Conservation (phyloP, 2,888 invertebrate species). For the Eugnorisma glareosa region DNA sequence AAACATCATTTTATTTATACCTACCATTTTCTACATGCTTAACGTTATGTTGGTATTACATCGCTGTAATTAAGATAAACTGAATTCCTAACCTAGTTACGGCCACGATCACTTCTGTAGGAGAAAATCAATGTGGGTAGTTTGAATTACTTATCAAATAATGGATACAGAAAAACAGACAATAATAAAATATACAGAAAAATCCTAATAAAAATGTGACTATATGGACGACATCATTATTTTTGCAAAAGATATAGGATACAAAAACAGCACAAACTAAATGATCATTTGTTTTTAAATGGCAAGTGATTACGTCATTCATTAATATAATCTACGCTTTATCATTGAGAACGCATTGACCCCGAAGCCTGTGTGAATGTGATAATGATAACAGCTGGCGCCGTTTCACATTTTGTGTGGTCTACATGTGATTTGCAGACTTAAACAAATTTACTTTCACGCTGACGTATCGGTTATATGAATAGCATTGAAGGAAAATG, state of each 20-base stretch:
- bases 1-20: slow-evolving; percentile 68
- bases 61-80: slow-evolving; percentile 50
- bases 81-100: slow-evolving; percentile 51
- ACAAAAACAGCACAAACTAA: slow-evolving; percentile 1
- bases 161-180: too few relatives aligned
- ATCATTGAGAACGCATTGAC: slow-evolving; percentile 76
- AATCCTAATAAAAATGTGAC: neutral
- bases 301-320: slow-evolving; percentile 68
- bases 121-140: slow-evolving; percentile 23
- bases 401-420: slow-evolving; percentile 71
- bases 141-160: slow-evolving; percentile 11
- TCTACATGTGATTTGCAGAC: slow-evolving; percentile 68
- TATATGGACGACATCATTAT: slow-evolving; percentile 9
- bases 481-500: slow-evolving; percentile 34
- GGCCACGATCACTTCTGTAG: slow-evolving; percentile 14
- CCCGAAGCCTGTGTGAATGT: slow-evolving; percentile 70
- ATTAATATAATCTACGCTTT: slow-evolving; percentile 67
- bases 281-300: slow-evolving; percentile 51
- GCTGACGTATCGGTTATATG: slow-evolving; percentile 52
- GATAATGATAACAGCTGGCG: slow-evolving; percentile 79
- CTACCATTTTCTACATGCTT: slow-evolving; percentile 61
- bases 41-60: slow-evolving; percentile 51
- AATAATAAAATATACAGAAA: neutral
- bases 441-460: slow-evolving; percentile 69
- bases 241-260: neutral